Conservation (phyloP, 2,113 vertebrate genomes). For the Pseudorhombus dupliciocellatus region DNA sequence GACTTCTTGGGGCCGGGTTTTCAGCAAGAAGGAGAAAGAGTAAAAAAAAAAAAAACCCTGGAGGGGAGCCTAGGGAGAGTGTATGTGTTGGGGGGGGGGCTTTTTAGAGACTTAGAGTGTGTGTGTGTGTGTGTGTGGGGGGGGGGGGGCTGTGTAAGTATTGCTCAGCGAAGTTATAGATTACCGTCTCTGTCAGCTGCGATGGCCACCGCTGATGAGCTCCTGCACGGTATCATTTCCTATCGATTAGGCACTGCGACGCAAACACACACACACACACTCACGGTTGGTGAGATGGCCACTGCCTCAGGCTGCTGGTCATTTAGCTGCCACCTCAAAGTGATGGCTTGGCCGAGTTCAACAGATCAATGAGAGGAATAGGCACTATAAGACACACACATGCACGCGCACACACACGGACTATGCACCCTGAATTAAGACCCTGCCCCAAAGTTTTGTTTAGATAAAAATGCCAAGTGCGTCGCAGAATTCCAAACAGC, state of each 20-base stretch:
- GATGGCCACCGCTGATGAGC: constrained; percentile 75
- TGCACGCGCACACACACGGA: not conserved
- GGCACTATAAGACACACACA: constrained; percentile 43
- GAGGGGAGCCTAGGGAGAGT: not conserved
- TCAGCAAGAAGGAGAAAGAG: constrained; percentile 18
- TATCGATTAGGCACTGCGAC: constrained; percentile 70
- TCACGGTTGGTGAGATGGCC: constrained; percentile 61
- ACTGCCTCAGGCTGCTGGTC: constrained; percentile 67
- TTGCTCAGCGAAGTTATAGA: constrained; percentile 71
- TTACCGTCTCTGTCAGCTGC: constrained; percentile 71
- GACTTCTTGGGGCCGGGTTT: constrained; percentile 28
- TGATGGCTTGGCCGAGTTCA: constrained; percentile 65
- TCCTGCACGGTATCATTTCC: constrained; percentile 68
- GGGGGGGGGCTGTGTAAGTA: constrained; percentile 52
- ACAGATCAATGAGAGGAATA: constrained; percentile 70
- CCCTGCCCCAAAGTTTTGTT: constrained; percentile 42
- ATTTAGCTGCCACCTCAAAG: constrained; percentile 80
- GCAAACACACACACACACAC: constrained; percentile 52
- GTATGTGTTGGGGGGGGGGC: constrained; percentile 2
- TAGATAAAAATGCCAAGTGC: constrained; percentile 27
- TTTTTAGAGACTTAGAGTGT: not conserved
- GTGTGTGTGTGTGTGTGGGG: not conserved
- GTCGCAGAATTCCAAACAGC: constrained; percentile 35
- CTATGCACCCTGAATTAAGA: constrained; percentile 17
- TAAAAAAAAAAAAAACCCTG: too few species aligned